A percentile compares a stretch with the other conserved stretches of the same genome.
Conservation (phyloP, 1,140 invertebrate species). For the Chymomyza costata region DNA sequence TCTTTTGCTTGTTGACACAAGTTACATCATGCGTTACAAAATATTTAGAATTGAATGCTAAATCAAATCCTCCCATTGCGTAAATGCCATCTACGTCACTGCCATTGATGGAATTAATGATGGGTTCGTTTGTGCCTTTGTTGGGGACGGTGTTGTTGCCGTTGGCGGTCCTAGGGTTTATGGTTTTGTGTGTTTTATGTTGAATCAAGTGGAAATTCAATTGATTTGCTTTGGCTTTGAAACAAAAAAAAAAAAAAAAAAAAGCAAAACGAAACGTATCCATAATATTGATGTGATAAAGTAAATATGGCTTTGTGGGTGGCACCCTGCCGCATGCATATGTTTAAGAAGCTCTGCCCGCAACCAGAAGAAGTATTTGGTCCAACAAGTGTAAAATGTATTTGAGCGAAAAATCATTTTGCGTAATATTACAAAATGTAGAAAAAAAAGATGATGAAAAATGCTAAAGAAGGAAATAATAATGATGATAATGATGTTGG, state of each 20-base stretch:
- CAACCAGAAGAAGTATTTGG: slow-evolving; percentile 8
- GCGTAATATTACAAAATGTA: slow-evolving; percentile 18
- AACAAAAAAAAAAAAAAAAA: neutral
- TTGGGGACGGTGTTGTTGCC: slow-evolving; percentile 1
- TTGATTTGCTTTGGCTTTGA: slow-evolving; percentile 64
- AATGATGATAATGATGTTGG: too few relatives aligned
- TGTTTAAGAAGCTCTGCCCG: slow-evolving; percentile 31
- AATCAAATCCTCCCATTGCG: too few relatives aligned
- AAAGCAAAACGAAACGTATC: slow-evolving; percentile 22
- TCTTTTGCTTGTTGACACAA: too few relatives aligned
- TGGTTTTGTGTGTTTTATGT: slow-evolving; percentile 53
- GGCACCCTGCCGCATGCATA: slow-evolving; percentile 17
- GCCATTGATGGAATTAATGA: slow-evolving; percentile 66
- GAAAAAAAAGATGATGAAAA: too few relatives aligned
- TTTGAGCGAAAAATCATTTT: slow-evolving; percentile 42
- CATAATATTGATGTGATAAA: slow-evolving; percentile 41
- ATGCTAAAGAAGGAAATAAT: too few relatives aligned
- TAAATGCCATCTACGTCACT: neutral
- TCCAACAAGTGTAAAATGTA: slow-evolving; percentile 40
- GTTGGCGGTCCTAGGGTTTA: slow-evolving; percentile 4
- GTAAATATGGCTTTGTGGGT: too few relatives aligned
- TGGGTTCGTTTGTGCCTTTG: slow-evolving; percentile 26
- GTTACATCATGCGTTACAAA: too few relatives aligned
- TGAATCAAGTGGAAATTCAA: slow-evolving; percentile 70
- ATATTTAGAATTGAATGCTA: too few relatives aligned